Evolutionary conservation across 2,797 vertebrate genomes (phyloP), one percentile per base, ranked within the genome.

Genomic region (Naso thynnoides): DNA sequence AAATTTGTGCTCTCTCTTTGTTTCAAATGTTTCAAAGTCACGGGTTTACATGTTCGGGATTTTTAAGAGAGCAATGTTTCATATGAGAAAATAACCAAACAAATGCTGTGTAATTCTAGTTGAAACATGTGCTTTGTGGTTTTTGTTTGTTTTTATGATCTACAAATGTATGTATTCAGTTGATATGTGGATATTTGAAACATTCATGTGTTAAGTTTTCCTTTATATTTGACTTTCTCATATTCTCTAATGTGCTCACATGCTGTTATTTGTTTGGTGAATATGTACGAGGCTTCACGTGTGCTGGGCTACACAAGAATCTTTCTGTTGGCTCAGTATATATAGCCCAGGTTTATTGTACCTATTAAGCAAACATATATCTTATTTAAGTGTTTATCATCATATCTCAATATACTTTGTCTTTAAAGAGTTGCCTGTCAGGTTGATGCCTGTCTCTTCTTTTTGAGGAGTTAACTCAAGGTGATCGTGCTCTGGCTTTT

Each of bases 1-100:
- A 59, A 88, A 86, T 73, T 47, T 86, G 84, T 81, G 78, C 74
- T 79, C 58, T 73, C 55, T 26, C 59, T 79, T 65, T 73, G 21
- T 76, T 58, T 76, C 29, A 14, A 29, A 57, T 73, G 21, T 76
- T 58, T 76, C 29, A 14, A 29, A 57, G 57, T 76, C 59, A 56
- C 70, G 74, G 49, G 47, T 87, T 80, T 68, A 84, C 76, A 73
- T 76, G 64, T 82, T 64, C 73, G 78, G 64, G 59, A 70, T 77
- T 82, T 89, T 90, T 79, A 81, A 83, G 52, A 88, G 77, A 80
- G 48, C 52, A 53, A 73, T 74, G 47, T 87, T 86, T 89, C 64
- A 26, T 63, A 76, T 76, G 18, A 83, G 5, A 82, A 70, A 74
- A 76, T 57, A 31, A 74, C 14, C 29, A 74, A 76, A 50, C 27